Evolutionary conservation across 2,113 vertebrate species (phyloP).

Genomic region (Conger conger): DNA sequence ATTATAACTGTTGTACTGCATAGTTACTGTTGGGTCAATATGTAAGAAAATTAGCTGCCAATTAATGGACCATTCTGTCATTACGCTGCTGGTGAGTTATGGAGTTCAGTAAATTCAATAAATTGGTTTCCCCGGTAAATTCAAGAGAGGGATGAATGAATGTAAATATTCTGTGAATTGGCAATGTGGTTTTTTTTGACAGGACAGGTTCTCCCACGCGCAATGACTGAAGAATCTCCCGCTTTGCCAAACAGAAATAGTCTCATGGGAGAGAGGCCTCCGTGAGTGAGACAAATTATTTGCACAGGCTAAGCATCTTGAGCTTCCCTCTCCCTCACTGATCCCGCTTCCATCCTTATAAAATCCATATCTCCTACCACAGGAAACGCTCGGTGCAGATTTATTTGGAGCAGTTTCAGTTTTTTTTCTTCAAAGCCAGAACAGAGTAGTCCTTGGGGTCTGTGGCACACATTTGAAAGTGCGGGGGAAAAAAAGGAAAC

Average conservation of each 20-base stretch:
- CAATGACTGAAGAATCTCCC: neutral
- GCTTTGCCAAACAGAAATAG: neutral
- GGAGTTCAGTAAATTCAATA: neutral
- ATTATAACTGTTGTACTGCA: neutral
- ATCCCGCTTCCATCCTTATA: conserved; percentile 11
- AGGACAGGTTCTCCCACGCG: neutral
- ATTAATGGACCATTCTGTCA: neutral
- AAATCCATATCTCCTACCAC: conserved; percentile 13
- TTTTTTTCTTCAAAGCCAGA: neutral
- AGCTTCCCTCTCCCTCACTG: conserved; percentile 18
- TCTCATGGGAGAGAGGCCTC: conserved; percentile 42
- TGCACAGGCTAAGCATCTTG: conserved; percentile 36
- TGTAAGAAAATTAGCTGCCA: neutral
- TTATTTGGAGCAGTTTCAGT: neutral
- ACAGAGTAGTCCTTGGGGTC: conserved; percentile 39
- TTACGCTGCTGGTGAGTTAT: neutral
- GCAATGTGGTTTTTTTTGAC: neutral
- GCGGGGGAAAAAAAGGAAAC: conserved; percentile 37
- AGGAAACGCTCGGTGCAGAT: conserved; percentile 16
- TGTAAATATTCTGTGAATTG: neutral
- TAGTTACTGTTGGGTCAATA: neutral
- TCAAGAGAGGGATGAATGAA: neutral
- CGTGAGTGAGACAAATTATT: conserved; percentile 38
- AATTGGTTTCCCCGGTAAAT: neutral
- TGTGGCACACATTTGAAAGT: conserved; percentile 28